Conservation (phyloP, 1,140 invertebrate genomes). For the Papilio machaon region DNA sequence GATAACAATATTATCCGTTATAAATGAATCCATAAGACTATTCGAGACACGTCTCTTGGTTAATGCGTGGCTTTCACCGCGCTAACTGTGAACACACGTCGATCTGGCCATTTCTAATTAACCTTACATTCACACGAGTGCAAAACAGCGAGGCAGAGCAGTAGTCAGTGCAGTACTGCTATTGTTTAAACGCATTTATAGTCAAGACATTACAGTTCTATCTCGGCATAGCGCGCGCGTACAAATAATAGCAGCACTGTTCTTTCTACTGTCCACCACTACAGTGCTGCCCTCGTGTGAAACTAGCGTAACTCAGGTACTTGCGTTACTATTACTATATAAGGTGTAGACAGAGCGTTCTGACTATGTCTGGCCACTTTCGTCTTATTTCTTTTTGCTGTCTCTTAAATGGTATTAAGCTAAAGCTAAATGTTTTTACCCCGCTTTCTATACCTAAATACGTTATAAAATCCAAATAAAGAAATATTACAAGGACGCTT, state of each 20-base stretch:
- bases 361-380: background rate
- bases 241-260: background rate
- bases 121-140: background rate
- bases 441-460: background rate
- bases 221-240: background rate
- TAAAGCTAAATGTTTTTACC: background rate
- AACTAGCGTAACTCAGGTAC: background rate
- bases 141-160: background rate
- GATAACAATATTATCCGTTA: slow-evolving; percentile 26
- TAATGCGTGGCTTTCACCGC: slow-evolving; percentile 20
- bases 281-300: background rate
- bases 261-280: background rate
- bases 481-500: no score
- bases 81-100: slow-evolving; percentile 9
- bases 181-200: background rate
- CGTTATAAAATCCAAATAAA: background rate
- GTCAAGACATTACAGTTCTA: background rate
- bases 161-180: background rate
- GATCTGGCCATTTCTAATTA: slow-evolving; percentile 14
- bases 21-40: slow-evolving; percentile 7
- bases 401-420: background rate
- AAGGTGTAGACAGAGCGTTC: background rate
- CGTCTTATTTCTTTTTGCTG: background rate
- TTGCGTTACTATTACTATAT: background rate
- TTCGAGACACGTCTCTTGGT: slow-evolving; percentile 19